These are phyloP conservation scores for Brenthis daphne DNA, from an alignment of 2,888 invertebrate species.

Conservation along the genomic window DNA sequence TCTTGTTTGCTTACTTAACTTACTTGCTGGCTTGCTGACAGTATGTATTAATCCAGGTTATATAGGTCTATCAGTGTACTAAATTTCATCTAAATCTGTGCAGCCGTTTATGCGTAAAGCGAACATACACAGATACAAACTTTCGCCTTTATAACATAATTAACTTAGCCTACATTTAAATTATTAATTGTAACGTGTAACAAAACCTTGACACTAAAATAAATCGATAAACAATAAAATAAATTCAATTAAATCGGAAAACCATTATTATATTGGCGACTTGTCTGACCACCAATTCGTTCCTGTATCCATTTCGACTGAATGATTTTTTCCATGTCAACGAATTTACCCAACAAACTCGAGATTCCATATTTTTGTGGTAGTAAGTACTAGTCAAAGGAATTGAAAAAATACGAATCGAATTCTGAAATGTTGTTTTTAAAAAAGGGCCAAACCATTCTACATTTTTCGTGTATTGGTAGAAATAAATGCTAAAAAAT, in stretches of 20 bases:
- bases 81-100: no score
- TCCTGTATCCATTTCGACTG: conserved; percentile 65
- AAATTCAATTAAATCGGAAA: conserved; percentile 30
- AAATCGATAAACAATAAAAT: conserved; percentile 24
- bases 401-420: conserved; percentile 20
- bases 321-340: conserved; percentile 69
- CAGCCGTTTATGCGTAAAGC: no score
- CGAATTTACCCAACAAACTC: conserved; percentile 58
- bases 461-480: no score
- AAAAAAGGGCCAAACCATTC: background rate
- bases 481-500: no score
- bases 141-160: no score
- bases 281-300: conserved; percentile 62
- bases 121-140: no score
- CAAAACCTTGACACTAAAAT: background rate
- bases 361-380: conserved; percentile 53
- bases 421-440: conserved; percentile 1
- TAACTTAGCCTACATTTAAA: no score
- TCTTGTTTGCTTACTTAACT: no score
- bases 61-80: no score
- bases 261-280: conserved; percentile 51
- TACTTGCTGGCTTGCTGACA: no score
- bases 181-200: background rate
- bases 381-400: conserved; percentile 28
- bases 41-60: no score